phyloP scores from a whole-genome alignment of 2,113 vertebrate species.

The Corythoichthys intestinalis region DNA sequence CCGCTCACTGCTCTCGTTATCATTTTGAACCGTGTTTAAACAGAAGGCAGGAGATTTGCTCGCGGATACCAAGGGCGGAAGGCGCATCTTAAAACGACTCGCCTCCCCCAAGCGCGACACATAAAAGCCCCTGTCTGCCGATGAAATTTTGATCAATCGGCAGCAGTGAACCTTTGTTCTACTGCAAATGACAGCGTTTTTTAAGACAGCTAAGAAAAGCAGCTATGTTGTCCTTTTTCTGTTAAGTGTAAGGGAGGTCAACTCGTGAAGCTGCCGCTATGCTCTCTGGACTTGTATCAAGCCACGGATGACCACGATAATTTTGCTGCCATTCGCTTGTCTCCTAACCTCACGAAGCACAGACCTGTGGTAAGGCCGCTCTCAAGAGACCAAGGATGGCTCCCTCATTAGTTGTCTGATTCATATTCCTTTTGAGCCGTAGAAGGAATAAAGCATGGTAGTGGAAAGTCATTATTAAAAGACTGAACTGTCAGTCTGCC shows the following conservation, averaged over 20 bases:
- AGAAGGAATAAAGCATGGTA: slow-evolving; percentile 52
- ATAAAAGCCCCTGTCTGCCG: slow-evolving; percentile 68
- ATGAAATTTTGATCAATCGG: slow-evolving; percentile 77
- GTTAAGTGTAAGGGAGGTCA: slow-evolving; percentile 21
- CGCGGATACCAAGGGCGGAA: slow-evolving; percentile 67
- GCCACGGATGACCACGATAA: slow-evolving; percentile 67
- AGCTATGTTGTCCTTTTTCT: slow-evolving; percentile 59
- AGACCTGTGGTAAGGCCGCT: slow-evolving; percentile 42
- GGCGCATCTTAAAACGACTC: slow-evolving; percentile 68
- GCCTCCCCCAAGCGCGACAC: slow-evolving; percentile 58
- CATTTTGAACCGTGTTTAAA: slow-evolving; percentile 85
- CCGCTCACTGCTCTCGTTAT: slow-evolving; percentile 79
- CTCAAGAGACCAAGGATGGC: slow-evolving; percentile 47
- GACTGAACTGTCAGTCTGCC: slow-evolving; percentile 55
- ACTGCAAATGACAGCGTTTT: slow-evolving; percentile 63
- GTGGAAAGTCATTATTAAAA: slow-evolving; percentile 68
- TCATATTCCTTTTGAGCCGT: slow-evolving; percentile 65
- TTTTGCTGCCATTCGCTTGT: slow-evolving; percentile 50
- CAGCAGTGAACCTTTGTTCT: slow-evolving; percentile 75
- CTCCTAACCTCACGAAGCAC: slow-evolving; percentile 41
- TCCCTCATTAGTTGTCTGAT: slow-evolving; percentile 63
- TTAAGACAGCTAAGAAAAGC: slow-evolving; percentile 73
- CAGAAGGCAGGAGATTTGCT: slow-evolving; percentile 67
- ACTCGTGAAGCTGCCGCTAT: slow-evolving; percentile 55
- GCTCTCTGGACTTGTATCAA: slow-evolving; percentile 63